A percentile compares a stretch with the other conserved stretches of the same genome.
phyloP scores from a whole-genome alignment of 2,888 invertebrate species.

The Pammene aurita region DNA sequence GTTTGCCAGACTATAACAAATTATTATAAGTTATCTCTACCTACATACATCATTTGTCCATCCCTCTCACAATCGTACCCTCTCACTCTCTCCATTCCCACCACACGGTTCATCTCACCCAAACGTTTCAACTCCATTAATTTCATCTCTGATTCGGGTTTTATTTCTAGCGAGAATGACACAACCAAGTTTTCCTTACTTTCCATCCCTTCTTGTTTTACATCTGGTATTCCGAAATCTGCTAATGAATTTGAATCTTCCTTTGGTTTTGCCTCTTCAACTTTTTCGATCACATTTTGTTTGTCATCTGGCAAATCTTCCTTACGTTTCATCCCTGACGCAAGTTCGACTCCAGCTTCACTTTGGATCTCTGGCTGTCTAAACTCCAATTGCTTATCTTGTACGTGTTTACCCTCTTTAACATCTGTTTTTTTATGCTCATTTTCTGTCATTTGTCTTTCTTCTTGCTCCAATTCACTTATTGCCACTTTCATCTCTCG shows the following conservation, averaged over 20 bases:
- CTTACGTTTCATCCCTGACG: background rate
- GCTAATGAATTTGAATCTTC: background rate
- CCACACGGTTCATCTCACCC: background rate
- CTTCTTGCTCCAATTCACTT: background rate
- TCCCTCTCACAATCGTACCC: slow-evolving; percentile 22
- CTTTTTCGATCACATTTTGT: background rate
- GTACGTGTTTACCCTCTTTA: background rate
- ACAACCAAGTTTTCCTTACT: background rate
- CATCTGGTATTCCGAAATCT: background rate
- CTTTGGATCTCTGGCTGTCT: background rate
- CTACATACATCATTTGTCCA: slow-evolving; percentile 28
- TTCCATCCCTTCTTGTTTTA: background rate
- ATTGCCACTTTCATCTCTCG: slow-evolving; percentile 1
- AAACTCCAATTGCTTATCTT: background rate
- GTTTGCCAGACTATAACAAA: background rate
- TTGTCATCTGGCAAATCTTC: background rate
- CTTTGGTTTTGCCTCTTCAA: background rate
- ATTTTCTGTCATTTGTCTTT: background rate
- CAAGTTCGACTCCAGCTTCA: background rate
- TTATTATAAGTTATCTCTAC: slow-evolving; percentile 4
- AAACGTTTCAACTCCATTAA: background rate
- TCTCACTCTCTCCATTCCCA: slow-evolving; percentile 6
- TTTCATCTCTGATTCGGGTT: background rate
- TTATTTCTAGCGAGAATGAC: too few relatives aligned
- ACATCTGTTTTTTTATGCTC: background rate